Evolutionary conservation across 92 coral and sea anemone genomes (phyloP).

Genomic region (Pocillopora grandis): DNA sequence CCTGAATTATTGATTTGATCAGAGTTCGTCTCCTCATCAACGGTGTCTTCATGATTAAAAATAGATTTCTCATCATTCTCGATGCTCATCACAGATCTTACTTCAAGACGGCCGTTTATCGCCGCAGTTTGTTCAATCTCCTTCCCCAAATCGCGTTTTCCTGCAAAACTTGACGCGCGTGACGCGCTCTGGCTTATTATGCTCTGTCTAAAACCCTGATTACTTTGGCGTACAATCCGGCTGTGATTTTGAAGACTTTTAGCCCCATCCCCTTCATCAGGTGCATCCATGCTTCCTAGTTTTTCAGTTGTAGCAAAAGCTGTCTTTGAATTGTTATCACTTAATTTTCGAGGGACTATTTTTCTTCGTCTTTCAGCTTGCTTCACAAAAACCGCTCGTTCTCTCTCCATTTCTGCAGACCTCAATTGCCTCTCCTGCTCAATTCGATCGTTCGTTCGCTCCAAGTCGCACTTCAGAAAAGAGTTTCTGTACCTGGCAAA

Average conservation of each 20-base stretch:
- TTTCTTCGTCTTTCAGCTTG: constrained; percentile 24
- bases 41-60: background rate
- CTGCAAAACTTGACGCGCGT: background rate
- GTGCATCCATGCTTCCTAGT: background rate
- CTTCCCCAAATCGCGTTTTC: background rate
- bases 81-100: background rate
- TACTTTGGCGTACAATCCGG: background rate
- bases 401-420: constrained; percentile 56
- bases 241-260: background rate
- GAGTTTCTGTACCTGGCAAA: constrained; percentile 72
- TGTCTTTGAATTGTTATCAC: constrained; percentile 1
- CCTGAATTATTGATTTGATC: background rate
- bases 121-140: background rate
- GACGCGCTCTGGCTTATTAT: background rate
- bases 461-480: constrained; percentile 55
- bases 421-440: constrained; percentile 58
- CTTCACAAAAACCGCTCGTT: constrained; percentile 24
- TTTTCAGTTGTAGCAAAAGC: background rate
- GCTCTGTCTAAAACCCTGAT: background rate
- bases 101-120: background rate
- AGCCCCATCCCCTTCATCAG: background rate
- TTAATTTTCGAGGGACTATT: background rate
- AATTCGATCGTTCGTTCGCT: constrained; percentile 39
- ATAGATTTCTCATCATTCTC: background rate
- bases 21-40: background rate